Conservation (phyloP, 2,888 invertebrate species). For the Nemapogon koenigi region DNA sequence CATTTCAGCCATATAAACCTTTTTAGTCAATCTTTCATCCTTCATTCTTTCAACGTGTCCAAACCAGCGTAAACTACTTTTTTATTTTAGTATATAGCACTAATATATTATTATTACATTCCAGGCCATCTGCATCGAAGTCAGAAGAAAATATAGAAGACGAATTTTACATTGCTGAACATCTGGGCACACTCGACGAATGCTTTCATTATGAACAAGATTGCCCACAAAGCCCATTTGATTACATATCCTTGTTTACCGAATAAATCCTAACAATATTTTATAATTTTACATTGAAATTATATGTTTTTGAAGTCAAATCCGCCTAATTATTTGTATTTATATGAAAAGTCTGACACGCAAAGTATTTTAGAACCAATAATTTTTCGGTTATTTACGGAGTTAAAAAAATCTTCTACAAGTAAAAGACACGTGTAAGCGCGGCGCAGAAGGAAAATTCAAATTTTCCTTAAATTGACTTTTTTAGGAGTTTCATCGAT, state of each 20-base stretch:
- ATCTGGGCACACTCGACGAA: conserved; percentile 46
- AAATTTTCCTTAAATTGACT: too few species aligned
- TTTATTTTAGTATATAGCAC: background rate
- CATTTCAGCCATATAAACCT: background rate
- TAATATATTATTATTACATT: conserved; percentile 19
- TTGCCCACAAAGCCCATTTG: conserved; percentile 63
- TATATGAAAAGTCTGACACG: too few species aligned
- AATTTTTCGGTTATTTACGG: too few species aligned
- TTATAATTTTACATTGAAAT: background rate
- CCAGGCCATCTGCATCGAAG: conserved; percentile 67
- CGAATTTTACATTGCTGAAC: conserved; percentile 64
- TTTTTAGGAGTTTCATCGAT: too few species aligned
- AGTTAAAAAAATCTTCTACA: too few species aligned
- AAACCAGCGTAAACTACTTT: background rate
- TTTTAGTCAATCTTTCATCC: background rate
- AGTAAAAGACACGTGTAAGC: too few species aligned
- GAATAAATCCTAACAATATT: background rate
- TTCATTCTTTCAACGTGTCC: background rate
- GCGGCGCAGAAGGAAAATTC: too few species aligned
- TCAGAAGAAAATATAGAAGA: conserved; percentile 56
- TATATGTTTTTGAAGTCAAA: too few species aligned
- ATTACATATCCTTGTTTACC: conserved; percentile 51
- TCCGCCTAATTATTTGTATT: too few species aligned
- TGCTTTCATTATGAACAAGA: conserved; percentile 53
- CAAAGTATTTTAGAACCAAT: too few species aligned